These are phyloP conservation scores for Lampris megalopsis DNA, from an alignment of 2,113 vertebrate genomes.

Conservation along the genomic window DNA sequence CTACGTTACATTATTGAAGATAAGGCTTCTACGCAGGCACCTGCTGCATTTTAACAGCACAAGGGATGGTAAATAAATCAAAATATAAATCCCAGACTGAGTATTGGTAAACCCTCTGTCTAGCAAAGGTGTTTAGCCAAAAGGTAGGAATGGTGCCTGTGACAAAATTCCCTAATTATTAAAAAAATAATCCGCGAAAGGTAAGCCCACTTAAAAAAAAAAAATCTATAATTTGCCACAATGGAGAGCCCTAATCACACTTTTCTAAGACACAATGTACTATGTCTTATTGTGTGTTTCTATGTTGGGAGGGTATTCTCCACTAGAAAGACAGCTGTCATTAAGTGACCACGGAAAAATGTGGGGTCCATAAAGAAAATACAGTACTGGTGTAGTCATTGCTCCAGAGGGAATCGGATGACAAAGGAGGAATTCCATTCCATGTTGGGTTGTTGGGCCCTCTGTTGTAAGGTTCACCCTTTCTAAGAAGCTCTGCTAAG, in stretches of 20 bases:
- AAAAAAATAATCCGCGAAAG: no score
- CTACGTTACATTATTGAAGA: no score
- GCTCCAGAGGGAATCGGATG: constrained; percentile 4
- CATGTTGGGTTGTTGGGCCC: constrained; percentile 10
- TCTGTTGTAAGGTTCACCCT: constrained; percentile 16
- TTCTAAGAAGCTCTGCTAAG: not conserved
- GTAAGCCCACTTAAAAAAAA: no score
- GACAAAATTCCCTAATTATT: no score
- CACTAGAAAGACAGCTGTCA: not conserved
- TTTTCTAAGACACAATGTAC: no score
- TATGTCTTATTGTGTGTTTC: no score
- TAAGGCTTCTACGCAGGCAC: not conserved
- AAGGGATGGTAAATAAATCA: not conserved
- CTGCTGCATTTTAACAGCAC: not conserved
- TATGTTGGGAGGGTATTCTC: no score
- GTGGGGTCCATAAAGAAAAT: constrained; percentile 3
- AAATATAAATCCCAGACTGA: not conserved
- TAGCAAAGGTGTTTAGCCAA: not conserved
- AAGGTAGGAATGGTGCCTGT: no score
- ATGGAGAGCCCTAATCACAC: no score
- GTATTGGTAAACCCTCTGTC: not conserved
- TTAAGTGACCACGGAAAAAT: not conserved
- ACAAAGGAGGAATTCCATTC: not conserved
- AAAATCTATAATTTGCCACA: no score
- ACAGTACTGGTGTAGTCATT: constrained; percentile 25